Evolutionary conservation across 2,113 vertebrate species (phyloP).

Genomic region (Hystrix brachyura): DNA sequence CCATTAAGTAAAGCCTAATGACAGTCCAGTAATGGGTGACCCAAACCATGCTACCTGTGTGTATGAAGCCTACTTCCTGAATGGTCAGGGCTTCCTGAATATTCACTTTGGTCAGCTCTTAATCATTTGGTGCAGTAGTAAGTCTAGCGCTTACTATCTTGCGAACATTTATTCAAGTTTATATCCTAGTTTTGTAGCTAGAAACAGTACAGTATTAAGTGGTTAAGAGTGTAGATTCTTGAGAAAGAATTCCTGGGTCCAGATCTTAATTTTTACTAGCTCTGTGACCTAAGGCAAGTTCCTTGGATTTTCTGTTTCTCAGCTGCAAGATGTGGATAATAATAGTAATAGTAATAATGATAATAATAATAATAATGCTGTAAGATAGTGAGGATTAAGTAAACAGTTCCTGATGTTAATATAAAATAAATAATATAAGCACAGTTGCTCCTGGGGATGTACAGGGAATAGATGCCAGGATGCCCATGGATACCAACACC

Average conservation of each 20-base stretch:
- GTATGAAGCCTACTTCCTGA: background rate
- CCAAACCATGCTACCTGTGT: background rate
- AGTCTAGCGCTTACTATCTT: background rate
- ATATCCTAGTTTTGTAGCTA: background rate
- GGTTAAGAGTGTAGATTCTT: background rate
- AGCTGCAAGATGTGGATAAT: background rate
- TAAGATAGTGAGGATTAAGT: background rate
- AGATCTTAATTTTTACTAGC: background rate
- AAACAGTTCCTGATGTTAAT: background rate
- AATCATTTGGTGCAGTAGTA: background rate
- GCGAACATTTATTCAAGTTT: background rate
- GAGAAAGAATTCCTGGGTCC: background rate
- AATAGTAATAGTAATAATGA: too few relatives aligned
- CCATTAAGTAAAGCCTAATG: background rate
- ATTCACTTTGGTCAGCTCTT: background rate
- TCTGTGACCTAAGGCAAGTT: background rate
- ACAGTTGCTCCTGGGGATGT: background rate
- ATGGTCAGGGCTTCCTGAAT: background rate
- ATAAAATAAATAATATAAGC: background rate
- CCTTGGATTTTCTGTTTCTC: background rate
- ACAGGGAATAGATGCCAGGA: background rate
- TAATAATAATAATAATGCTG: background rate
- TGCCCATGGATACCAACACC: background rate
- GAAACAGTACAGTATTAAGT: background rate
- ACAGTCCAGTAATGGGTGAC: background rate